These are phyloP conservation scores for Isurus oxyrinchus DNA, from an alignment of 2,113 vertebrate species.

Conservation along the genomic window DNA sequence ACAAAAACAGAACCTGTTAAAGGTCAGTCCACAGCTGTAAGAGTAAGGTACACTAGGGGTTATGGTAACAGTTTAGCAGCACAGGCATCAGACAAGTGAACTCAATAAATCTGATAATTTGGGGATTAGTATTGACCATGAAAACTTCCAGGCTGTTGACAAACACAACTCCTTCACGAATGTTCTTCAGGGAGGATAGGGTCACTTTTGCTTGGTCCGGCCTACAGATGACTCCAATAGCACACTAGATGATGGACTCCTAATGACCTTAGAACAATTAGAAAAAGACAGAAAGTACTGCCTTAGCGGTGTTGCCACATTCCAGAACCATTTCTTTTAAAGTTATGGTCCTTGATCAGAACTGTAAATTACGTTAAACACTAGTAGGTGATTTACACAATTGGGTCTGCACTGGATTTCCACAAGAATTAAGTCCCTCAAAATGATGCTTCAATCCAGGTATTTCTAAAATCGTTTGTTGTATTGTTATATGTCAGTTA, in stretches of 20 bases:
- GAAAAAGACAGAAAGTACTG: background rate
- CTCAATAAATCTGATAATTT: background rate
- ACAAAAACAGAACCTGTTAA: background rate
- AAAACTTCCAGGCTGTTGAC: background rate
- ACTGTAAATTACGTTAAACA: background rate
- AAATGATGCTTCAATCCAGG: background rate
- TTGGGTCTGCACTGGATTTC: background rate
- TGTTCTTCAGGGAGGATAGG: background rate
- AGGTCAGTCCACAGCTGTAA: background rate
- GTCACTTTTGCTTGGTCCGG: background rate
- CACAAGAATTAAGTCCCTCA: background rate
- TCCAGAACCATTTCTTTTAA: background rate
- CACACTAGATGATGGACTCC: background rate
- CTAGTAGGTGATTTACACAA: background rate
- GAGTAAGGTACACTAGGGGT: background rate
- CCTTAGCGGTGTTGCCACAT: background rate
- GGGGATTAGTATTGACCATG: background rate
- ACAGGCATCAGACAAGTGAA: background rate
- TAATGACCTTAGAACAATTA: background rate
- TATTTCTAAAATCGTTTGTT: background rate
- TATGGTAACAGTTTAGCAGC: background rate
- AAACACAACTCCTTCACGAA: background rate
- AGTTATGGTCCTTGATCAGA: background rate
- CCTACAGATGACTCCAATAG: background rate
- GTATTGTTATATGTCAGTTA: background rate